Percentiles rank a stretch among this genome's conserved stretches.
These are phyloP conservation scores for Papilio protenor DNA, from an alignment of 2,888 invertebrate genomes.

Conservation along the genomic window DNA sequence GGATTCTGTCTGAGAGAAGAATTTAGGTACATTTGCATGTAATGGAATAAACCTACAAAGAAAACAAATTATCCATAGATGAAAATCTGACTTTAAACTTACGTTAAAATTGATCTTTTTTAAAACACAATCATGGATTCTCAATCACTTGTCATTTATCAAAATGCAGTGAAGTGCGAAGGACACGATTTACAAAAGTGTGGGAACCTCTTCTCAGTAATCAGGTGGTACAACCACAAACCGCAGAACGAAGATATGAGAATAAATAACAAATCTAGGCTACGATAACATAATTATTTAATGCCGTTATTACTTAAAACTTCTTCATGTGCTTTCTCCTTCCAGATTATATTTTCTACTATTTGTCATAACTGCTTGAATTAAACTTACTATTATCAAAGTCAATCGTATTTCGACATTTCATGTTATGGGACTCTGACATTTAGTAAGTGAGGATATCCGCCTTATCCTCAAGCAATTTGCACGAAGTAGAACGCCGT, in stretches of 20 bases:
- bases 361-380: not conserved
- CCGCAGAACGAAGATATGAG: conserved; percentile 19
- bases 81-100: not conserved
- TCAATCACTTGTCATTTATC: not conserved
- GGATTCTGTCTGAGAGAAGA: not conserved
- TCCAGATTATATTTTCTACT: not conserved
- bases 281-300: not conserved
- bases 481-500: conserved; percentile 65
- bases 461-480: conserved; percentile 72
- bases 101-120: not conserved
- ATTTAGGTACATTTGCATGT: not conserved
- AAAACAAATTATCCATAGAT: not conserved
- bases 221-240: conserved; percentile 24
- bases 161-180: conserved; percentile 23
- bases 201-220: conserved; percentile 28
- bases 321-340: not conserved
- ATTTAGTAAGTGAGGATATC: conserved; percentile 53
- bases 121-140: not conserved
- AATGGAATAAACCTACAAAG: not conserved
- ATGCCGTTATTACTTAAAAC: not conserved
- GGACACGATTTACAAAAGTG: conserved; percentile 19
- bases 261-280: conserved; percentile 45
- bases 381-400: not conserved
- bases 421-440: not conserved
- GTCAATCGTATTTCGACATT: not conserved